phyloP scores from a whole-genome alignment of 2,113 vertebrate genomes.

The Antennarius striatus region DNA sequence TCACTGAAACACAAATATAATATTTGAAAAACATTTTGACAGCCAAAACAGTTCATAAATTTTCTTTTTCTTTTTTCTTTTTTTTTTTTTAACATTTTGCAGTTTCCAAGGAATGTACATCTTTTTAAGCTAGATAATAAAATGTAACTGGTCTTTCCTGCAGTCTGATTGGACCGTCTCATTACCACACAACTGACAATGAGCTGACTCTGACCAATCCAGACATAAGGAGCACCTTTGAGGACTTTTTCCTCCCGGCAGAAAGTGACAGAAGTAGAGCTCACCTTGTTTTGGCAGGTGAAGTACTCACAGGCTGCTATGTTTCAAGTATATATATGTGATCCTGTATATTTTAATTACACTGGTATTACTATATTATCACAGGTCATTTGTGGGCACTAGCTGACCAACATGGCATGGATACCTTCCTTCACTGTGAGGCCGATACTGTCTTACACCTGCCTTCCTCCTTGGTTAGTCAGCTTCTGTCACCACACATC shows the following conservation, averaged over 20 bases:
- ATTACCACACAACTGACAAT: constrained; percentile 56
- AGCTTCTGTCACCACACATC: neutral
- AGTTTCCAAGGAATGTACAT: too few species aligned
- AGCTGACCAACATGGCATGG: constrained; percentile 75
- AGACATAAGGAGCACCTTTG: constrained; percentile 72
- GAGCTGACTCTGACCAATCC: constrained; percentile 62
- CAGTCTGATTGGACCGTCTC: constrained; percentile 66
- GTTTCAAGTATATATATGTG: neutral
- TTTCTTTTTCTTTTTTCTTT: too few species aligned
- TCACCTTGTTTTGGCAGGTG: constrained; percentile 83
- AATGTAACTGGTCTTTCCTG: neutral
- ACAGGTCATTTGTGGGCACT: constrained; percentile 82
- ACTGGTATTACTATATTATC: neutral
- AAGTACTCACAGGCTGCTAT: neutral
- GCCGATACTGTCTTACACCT: constrained; percentile 79
- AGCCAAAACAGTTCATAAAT: too few species aligned
- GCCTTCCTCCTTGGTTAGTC: constrained; percentile 80
- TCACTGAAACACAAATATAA: too few species aligned
- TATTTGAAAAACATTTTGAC: too few species aligned
- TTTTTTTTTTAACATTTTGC: too few species aligned
- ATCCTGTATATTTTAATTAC: neutral
- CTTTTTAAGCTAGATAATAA: too few species aligned
- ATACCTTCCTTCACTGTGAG: constrained; percentile 79
- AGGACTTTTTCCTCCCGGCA: constrained; percentile 75
- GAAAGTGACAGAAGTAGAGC: constrained; percentile 63